phyloP scores from a whole-genome alignment of 2,113 vertebrate species.

The Oreochromis niloticus region DNA sequence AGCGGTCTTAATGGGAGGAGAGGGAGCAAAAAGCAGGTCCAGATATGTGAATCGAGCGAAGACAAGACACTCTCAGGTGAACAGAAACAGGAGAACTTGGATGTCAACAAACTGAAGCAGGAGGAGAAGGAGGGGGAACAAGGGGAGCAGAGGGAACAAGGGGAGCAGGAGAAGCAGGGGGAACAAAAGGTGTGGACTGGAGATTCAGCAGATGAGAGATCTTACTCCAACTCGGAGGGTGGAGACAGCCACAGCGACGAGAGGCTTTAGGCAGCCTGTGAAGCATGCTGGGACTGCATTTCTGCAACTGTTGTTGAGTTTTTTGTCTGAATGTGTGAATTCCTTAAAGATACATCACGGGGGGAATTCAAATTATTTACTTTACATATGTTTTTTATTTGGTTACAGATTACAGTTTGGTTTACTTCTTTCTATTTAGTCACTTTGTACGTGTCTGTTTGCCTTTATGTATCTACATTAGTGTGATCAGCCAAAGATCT shows the following conservation, averaged over 20 bases:
- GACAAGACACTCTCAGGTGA: background rate
- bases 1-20: background rate
- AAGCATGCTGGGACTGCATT: background rate
- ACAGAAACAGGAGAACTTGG: background rate
- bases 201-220: background rate
- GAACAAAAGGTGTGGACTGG: background rate
- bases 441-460: background rate
- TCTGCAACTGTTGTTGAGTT: background rate
- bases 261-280: background rate
- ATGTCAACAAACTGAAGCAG: background rate
- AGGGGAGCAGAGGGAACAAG: background rate
- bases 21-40: background rate
- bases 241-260: background rate
- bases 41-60: background rate
- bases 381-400: background rate
- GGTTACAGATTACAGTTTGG: background rate
- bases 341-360: background rate
- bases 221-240: background rate
- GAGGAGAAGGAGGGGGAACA: background rate
- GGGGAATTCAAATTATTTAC: background rate
- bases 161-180: background rate
- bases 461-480: background rate
- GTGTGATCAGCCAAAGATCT: background rate
- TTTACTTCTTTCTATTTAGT: background rate
- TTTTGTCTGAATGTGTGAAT: background rate